Base-by-base conservation (phyloP, 2,113 vertebrate species). In the Heptranchias perlo region DNA sequence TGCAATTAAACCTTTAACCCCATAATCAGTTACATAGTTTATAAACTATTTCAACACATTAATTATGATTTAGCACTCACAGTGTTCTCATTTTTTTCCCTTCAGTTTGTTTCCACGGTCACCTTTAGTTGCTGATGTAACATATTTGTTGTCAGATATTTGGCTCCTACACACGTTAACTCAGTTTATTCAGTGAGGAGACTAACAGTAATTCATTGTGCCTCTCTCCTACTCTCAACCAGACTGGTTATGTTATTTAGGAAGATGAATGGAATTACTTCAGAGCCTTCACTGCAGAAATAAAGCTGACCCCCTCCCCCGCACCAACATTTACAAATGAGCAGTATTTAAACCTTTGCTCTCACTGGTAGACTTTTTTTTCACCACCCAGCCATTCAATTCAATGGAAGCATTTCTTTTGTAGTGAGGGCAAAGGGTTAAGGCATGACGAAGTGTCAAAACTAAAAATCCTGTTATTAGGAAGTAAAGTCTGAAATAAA, bases 271-370 rank as follows among this genome's bases (percentile, higher is more conserved):
- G 94, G 94, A 52, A 95, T 95, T 95, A 95, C 94, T 95, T 93
- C 94, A 69, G 44, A 95, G 64, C 94, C 65, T 95, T 95, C 94
- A 95, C 65, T 28, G 23, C 64, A 69, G 94, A 69, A 69, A 95
- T 67, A 95, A 69, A 95, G 94, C 94, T 95, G 25, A 47, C 94
- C 65, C 47, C 62, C 44, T 52, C 94, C 65, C 94, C 94, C 65
- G 47, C 94, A 73, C 94, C 64, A 95, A 95, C 94, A 95, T 95
- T 95, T 95, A 95, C 94, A 95, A 95, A 95, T 95, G 94, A 95
- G 94, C 94, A 95, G 94, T 69, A 73, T 95, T 95, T 95, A 95
- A 95, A 95, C 94, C 65, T 95, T 95, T 95, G 94, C 64, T 95
- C 94, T 69, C 94, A 67, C 94, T 69, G 44, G 44, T 95, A 69